These are phyloP conservation scores for Bombylius major DNA, from an alignment of 2,888 invertebrate species.

Conservation along the genomic window DNA sequence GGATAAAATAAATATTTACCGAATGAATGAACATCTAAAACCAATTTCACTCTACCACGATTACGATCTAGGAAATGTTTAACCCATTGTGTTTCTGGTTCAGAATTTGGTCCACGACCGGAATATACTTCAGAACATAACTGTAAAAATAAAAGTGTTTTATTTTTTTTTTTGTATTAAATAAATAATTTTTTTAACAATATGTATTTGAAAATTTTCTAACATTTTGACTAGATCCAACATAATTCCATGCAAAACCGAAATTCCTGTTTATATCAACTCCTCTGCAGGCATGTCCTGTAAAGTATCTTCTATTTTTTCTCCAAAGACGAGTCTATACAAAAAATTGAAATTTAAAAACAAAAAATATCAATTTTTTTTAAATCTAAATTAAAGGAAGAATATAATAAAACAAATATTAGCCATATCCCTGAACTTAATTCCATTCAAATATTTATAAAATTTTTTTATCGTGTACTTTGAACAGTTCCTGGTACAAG, in stretches of 20 bases:
- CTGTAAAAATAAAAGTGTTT: conserved; percentile 15
- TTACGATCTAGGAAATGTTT: conserved; percentile 30
- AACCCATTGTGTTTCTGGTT: conserved; percentile 32
- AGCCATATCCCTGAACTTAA: too few species aligned
- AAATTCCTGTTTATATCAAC: conserved; percentile 70
- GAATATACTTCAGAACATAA: conserved; percentile 35
- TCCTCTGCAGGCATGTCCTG: conserved; percentile 44
- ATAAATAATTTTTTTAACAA: background rate
- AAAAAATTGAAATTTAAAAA: background rate
- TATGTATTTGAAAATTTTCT: background rate
- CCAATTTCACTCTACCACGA: conserved; percentile 31
- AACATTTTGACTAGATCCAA: conserved; percentile 40
- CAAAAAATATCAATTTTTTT: background rate
- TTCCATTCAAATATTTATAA: too few species aligned
- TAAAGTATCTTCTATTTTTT: conserved; percentile 48
- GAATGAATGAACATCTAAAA: conserved; percentile 35
- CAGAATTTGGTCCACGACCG: conserved; percentile 28
- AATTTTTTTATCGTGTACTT: too few species aligned
- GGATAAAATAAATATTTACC: conserved; percentile 37
- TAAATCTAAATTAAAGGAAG: too few species aligned
- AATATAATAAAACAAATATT: too few species aligned
- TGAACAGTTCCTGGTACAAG: too few species aligned
- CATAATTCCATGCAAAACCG: conserved; percentile 50
- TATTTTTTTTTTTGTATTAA: background rate
- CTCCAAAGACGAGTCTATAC: conserved; percentile 46